A percentile compares a stretch with the other conserved stretches of the same genome.
Evolutionary conservation across 2,888 invertebrate genomes (phyloP).

Genomic region (Drosophila gaucha): DNA sequence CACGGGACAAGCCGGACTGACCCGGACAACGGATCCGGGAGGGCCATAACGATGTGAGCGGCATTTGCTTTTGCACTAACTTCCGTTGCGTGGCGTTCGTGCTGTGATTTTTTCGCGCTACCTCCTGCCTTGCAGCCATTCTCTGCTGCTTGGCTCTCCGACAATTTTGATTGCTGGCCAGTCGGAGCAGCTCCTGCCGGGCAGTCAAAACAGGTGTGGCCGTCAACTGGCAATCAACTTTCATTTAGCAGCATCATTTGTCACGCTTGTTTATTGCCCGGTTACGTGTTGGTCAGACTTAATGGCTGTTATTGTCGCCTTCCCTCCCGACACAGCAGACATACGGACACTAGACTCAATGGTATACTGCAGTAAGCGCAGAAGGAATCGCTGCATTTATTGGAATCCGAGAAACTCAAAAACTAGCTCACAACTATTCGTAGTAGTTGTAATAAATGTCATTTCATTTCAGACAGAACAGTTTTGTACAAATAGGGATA

Average conservation of each 20-base stretch:
- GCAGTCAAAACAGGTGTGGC: slow-evolving; percentile 66
- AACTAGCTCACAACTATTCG: too few relatives aligned
- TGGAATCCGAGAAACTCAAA: slow-evolving; percentile 10
- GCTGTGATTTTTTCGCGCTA: slow-evolving; percentile 55
- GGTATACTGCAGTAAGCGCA: neutral
- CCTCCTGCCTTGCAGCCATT: neutral
- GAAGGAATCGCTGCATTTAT: slow-evolving; percentile 20
- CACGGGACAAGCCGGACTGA: slow-evolving; percentile 3
- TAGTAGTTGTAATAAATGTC: too few relatives aligned
- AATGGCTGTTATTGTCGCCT: slow-evolving; percentile 71
- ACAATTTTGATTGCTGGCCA: slow-evolving; percentile 68
- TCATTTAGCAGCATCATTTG: slow-evolving; percentile 85
- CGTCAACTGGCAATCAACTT: slow-evolving; percentile 83
- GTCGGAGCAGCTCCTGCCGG: slow-evolving; percentile 8
- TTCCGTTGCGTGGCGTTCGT: slow-evolving; percentile 68
- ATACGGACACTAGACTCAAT: neutral
- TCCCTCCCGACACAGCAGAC: slow-evolving; percentile 4
- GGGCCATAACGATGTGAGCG: slow-evolving; percentile 31
- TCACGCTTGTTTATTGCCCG: slow-evolving; percentile 82
- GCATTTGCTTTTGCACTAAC: slow-evolving; percentile 59
- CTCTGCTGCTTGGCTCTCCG: slow-evolving; percentile 45
- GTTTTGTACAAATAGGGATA: too few relatives aligned
- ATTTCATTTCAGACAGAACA: neutral
- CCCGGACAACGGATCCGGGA: slow-evolving; percentile 8
- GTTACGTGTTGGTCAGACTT: slow-evolving; percentile 73